Base-by-base conservation (phyloP, 2,797 vertebrate species). In the Trichosurus vulpecula region DNA sequence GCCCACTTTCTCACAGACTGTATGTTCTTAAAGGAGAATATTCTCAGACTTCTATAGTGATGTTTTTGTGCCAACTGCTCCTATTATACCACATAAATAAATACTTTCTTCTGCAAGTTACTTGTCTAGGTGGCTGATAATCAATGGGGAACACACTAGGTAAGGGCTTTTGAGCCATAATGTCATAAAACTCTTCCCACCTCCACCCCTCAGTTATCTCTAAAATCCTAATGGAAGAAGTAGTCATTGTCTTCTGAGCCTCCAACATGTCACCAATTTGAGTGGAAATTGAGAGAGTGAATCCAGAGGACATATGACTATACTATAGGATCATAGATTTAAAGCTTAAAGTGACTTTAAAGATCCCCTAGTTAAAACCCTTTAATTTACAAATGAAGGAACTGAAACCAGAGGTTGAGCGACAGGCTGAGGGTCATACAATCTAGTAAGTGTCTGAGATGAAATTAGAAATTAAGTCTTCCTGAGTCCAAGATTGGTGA, bases 321-420 rank as follows among this genome's bases (percentile, higher is more conserved):
- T 31, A 61, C 30, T 14, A 66, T n/a, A 66, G 58, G 1, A 66
- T 66, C 31, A 66, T 10, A n/a, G 13, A 66, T 35, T 89, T 91
- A 74, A 94, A 91, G 58, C 41, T n/a, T 57, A 74, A 94, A 94
- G 81, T 81, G 47, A 95, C 61, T 29, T 94, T 96, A 54, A 47
- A n/a, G 93, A 54, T 54, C 96, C 13, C 0, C 0, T 0, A 41
- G 41, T 22, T 57, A 91, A 89, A 2, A 3, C 52, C 52, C 54
- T 87, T 56, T 66, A 9, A 0, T 74, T 54, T 16, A 81, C 9
- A 29, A 31, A 52, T 1, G 31, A 9, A 55, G 74, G 12, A 90
- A 47, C 31, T 92, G 52, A 27, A 35, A 9, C 53, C 92, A 30
- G 90, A 22, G 13, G 58, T 66, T 66, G 66, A 61, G 12, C 14